Conservation (phyloP, 2,888 invertebrate species). For the Agrypnus murinus region DNA sequence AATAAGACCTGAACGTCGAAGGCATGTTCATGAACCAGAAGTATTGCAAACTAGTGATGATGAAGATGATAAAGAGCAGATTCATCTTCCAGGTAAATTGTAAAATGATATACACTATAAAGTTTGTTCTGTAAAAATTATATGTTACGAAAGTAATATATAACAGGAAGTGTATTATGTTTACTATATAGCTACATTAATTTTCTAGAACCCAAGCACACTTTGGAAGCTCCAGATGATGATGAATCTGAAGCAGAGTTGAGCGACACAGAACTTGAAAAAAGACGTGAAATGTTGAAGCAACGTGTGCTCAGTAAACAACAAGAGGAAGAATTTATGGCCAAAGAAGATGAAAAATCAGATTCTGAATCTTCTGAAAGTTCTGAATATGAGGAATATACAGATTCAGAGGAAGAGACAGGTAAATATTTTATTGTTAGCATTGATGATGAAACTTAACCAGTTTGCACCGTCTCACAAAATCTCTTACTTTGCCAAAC, state of each 20-base stretch:
- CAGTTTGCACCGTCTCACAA: too few species aligned
- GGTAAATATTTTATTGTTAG: constrained; percentile 67
- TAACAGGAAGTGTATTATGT: too few species aligned
- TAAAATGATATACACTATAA: not conserved
- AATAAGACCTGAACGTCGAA: constrained; percentile 74
- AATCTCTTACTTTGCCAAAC: too few species aligned
- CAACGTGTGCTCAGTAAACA: constrained; percentile 81
- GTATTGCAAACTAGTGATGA: constrained; percentile 77
- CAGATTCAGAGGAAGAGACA: constrained; percentile 93
- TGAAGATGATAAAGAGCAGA: constrained; percentile 72
- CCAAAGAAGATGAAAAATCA: constrained; percentile 84
- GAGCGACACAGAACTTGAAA: constrained; percentile 90
- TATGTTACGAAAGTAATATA: too few species aligned
- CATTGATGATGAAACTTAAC: too few species aligned
- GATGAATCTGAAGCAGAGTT: constrained; percentile 88
- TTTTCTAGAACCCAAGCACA: constrained; percentile 68
- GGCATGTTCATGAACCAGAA: constrained; percentile 82
- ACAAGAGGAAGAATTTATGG: constrained; percentile 83
- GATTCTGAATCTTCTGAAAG: constrained; percentile 81
- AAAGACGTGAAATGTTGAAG: constrained; percentile 81
- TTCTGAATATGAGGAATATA: constrained; percentile 90
- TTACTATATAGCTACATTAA: too few species aligned
- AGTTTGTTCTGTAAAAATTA: not conserved
- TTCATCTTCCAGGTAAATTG: constrained; percentile 62
- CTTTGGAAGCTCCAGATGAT: constrained; percentile 69